Percentiles rank a stretch among this genome's conserved stretches.
phyloP scores from a whole-genome alignment of 2,888 invertebrate genomes.

The Folsomia manolachei region DNA sequence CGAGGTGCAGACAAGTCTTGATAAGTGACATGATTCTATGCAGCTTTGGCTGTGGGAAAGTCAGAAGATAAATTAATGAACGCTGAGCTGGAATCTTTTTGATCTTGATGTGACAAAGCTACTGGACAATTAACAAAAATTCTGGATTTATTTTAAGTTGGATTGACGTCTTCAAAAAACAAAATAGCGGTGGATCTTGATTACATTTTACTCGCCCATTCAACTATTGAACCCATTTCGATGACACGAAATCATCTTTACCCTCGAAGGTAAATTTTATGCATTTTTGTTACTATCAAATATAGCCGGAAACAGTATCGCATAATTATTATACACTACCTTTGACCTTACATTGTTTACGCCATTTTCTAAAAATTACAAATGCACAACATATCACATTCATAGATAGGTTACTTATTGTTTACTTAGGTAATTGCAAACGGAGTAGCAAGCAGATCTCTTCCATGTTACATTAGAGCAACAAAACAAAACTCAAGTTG shows the following conservation, averaged over 20 bases:
- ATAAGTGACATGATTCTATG: background rate
- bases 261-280: background rate
- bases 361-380: background rate
- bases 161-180: background rate
- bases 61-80: background rate
- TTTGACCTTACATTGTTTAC: too few species aligned
- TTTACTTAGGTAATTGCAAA: conserved; percentile 3
- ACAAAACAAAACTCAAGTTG: too few species aligned
- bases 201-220: too few species aligned
- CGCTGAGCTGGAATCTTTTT: background rate
- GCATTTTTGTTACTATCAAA: too few species aligned
- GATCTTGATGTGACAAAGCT: too few species aligned
- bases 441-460: too few species aligned
- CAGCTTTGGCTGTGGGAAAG: background rate
- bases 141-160: background rate
- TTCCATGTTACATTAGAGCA: too few species aligned
- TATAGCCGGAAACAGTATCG: too few species aligned
- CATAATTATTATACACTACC: too few species aligned
- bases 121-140: too few species aligned
- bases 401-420: background rate
- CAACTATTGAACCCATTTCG: too few species aligned
- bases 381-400: background rate
- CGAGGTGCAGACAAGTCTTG: background rate
- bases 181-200: too few species aligned
- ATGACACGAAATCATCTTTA: background rate